phyloP scores from a whole-genome alignment of 2,113 vertebrate genomes.

The Entomyzon cyanotis region DNA sequence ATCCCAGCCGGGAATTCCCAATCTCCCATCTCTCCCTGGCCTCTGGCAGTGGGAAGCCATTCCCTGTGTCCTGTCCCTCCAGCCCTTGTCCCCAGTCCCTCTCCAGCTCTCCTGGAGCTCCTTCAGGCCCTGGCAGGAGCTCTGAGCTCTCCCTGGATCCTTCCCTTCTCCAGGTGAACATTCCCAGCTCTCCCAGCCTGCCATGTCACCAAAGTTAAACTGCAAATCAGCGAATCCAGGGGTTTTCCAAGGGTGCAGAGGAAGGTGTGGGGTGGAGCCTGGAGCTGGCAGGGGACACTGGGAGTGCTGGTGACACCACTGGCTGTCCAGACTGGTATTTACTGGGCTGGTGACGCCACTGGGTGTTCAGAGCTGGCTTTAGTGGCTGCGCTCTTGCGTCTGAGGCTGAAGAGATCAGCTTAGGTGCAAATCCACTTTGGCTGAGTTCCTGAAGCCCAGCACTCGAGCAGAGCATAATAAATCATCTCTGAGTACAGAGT shows the following conservation, averaged over 20 bases:
- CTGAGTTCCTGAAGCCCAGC: background rate
- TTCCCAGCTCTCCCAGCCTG: background rate
- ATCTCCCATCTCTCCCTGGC: too few species aligned
- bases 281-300: background rate
- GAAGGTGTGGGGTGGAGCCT: background rate
- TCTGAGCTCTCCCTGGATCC: background rate
- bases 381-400: background rate
- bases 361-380: background rate
- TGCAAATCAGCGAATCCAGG: fast-evolving
- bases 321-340: fast-evolving
- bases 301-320: fast-evolving
- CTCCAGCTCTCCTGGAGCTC: background rate
- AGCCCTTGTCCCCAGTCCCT: background rate
- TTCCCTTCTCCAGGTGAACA: fast-evolving
- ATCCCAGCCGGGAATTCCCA: background rate
- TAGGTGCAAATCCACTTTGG: slow-evolving; percentile 46
- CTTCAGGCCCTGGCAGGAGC: background rate
- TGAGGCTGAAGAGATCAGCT: slow-evolving; percentile 15
- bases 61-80: background rate
- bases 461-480: background rate
- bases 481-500: background rate
- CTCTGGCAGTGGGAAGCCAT: background rate
- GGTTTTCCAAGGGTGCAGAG: background rate
- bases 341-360: background rate
- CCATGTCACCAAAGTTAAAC: fast-evolving